These are phyloP conservation scores for Solenopsis invicta DNA, from an alignment of 1,140 invertebrate species.

Conservation along the genomic window DNA sequence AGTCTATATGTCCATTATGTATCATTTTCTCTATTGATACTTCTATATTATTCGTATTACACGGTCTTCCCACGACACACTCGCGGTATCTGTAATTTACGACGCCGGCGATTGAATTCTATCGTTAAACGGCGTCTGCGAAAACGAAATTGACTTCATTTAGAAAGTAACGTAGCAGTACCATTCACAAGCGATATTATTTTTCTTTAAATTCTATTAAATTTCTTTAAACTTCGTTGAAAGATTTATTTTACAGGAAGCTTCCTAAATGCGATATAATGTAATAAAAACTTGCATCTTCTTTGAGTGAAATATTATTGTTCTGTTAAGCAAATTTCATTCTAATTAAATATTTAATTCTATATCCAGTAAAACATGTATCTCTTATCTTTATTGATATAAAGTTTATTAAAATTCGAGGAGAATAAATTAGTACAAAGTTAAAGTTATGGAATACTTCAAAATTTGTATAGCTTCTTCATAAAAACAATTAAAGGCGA, in stretches of 20 bases:
- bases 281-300: neutral
- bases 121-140: neutral
- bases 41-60: slow-evolving; percentile 42
- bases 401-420: neutral
- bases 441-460: too few species aligned
- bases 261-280: neutral
- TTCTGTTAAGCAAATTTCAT: neutral
- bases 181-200: too few species aligned
- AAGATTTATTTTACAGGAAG: too few species aligned
- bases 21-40: slow-evolving; percentile 61
- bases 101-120: neutral
- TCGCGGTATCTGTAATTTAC: slow-evolving; percentile 19
- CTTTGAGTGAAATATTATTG: neutral
- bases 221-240: neutral
- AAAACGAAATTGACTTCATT: slow-evolving; percentile 4
- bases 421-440: too few species aligned
- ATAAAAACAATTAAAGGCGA: neutral
- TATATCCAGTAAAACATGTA: too few species aligned
- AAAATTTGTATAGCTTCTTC: neutral
- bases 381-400: neutral
- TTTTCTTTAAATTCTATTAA: neutral
- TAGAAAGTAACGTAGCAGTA: slow-evolving; percentile 9
- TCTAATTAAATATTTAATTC: neutral
- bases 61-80: slow-evolving; percentile 26
- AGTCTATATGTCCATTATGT: slow-evolving; percentile 35